These are phyloP conservation scores for Arrhopalites spinosus DNA, from an alignment of 2,888 invertebrate genomes.

Conservation along the genomic window DNA sequence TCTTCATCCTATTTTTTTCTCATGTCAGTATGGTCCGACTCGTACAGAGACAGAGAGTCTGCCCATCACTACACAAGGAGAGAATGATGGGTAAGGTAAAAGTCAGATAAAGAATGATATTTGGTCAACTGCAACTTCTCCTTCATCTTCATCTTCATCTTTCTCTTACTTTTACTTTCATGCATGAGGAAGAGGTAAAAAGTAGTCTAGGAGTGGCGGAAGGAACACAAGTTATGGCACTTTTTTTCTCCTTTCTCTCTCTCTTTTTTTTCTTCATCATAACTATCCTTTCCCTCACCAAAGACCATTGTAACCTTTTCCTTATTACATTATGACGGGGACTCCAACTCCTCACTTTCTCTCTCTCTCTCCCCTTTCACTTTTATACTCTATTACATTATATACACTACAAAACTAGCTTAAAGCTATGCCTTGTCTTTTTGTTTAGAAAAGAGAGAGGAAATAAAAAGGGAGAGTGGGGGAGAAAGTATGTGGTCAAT, in stretches of 20 bases:
- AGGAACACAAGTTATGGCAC: conserved; percentile 2
- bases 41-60: no score
- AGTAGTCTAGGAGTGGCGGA: background rate
- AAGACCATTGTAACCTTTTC: conserved; percentile 7
- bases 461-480: background rate
- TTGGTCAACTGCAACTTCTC: background rate
- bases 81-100: background rate
- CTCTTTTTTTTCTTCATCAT: background rate
- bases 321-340: conserved; percentile 7
- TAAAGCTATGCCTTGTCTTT: background rate
- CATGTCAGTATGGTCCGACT: background rate
- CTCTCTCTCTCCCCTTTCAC: background rate
- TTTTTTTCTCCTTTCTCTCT: background rate
- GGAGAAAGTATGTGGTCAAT: conserved; percentile 24
- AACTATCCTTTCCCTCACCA: background rate
- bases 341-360: background rate
- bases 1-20: no score
- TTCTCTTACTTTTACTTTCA: background rate
- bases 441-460: background rate
- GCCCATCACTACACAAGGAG: no score
- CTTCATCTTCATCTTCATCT: background rate
- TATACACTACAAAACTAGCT: background rate
- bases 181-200: background rate
- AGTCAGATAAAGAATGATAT: background rate
- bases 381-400: background rate